Evolutionary conservation across 2,113 vertebrate species (phyloP).

Genomic region (Varanus salvator): DNA sequence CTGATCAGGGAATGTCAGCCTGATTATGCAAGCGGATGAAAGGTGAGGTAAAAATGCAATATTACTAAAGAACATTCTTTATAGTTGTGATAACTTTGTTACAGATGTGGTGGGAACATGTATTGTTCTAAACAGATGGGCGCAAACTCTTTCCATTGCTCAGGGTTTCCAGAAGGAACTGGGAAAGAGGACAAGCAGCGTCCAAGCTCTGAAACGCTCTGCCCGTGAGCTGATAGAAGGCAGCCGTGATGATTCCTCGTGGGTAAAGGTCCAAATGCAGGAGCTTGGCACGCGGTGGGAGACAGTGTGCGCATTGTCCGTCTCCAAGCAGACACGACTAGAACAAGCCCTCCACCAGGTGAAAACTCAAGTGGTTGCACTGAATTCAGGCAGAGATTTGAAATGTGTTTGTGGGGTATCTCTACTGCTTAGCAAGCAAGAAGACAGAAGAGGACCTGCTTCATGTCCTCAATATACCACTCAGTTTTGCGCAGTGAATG

Average conservation of each 20-base stretch:
- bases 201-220: conserved; percentile 95
- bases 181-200: conserved; percentile 91
- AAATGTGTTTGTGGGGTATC: background rate
- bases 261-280: conserved; percentile 98
- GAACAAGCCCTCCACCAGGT: conserved; percentile 95
- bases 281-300: conserved; percentile 96
- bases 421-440: background rate
- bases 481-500: background rate
- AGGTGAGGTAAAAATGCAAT: background rate
- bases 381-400: background rate
- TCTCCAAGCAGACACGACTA: conserved; percentile 93
- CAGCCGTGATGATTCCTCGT: conserved; percentile 93
- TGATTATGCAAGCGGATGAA: too few relatives aligned
- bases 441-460: background rate
- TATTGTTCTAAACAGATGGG: conserved; percentile 24
- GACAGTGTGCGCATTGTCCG: conserved; percentile 92
- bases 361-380: conserved; percentile 1
- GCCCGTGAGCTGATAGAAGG: conserved; percentile 91
- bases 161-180: conserved; percentile 98
- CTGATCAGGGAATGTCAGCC: too few relatives aligned
- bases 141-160: conserved; percentile 27
- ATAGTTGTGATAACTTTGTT: background rate
- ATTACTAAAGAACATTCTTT: background rate
- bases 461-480: background rate
- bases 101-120: background rate